Evolutionary conservation across 2,113 vertebrate species (phyloP), one percentile per base, ranked within the genome.

Genomic region (Phycodurus eques): DNA sequence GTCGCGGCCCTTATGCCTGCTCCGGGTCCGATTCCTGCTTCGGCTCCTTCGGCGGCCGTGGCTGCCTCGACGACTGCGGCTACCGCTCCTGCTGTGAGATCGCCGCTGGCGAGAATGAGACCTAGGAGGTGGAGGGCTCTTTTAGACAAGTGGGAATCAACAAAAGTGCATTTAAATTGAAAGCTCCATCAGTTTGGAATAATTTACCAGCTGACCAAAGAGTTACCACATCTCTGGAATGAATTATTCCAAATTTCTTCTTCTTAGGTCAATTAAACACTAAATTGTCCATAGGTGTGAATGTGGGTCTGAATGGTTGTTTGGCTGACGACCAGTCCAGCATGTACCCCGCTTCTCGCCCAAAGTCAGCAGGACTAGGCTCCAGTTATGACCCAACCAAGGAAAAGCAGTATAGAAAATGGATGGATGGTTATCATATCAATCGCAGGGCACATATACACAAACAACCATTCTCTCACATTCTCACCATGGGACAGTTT

Each of bases 51-150:
- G 31, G 2, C 73, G 72, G 15, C 93, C 92, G 46, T 92, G 93
- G 75, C 93, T 92, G 56, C 91, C 92, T 72, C 92, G 92, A 1
- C 91, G 92, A 78, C 93, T 93, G 77, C 88, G 90, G 2, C 93
- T 94, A 73, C 88, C 90, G 3, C 93, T 94, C 68, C 85, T 84
- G 73, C 96, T 98, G 31, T 86, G 90, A 22, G 96, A 96, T 0
- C 94, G 92, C 14, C 92, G 90, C 35, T 90, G 94, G 59, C 92
- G 92, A 22, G 96, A 98, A 13, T 92, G 87, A 56, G 96, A 98
- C 83, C 96, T 96, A 67, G 39, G 67, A 17, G n/a, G 47, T 9
- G 13, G n/a, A 64, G 62, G 20, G 11, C 5, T 17, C 6, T 12
- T 66, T 66, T 66, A 47, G n/a, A 47, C 43, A 1, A 27, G n/a